A percentile compares a stretch with the other conserved stretches of the same genome.
Conservation (phyloP, 2,113 vertebrate genomes). For the Pomatostomus ruficeps region DNA sequence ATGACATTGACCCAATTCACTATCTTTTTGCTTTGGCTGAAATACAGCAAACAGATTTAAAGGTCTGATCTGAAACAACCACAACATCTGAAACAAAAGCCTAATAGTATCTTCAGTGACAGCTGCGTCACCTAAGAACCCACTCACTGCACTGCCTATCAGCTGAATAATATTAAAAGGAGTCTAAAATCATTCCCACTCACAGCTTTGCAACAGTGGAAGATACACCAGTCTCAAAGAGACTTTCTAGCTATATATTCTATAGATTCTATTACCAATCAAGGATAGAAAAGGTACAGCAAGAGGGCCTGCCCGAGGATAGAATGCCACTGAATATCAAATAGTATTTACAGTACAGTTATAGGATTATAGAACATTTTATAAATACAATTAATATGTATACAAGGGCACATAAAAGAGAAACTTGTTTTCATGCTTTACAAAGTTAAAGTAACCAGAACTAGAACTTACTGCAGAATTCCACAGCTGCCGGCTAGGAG, state of each 20-base stretch:
- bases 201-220: slow-evolving; percentile 70
- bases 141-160: slow-evolving; percentile 53
- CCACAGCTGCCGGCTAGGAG: slow-evolving; percentile 55
- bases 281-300: slow-evolving; percentile 71
- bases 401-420: slow-evolving; percentile 71
- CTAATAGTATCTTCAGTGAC: slow-evolving; percentile 58
- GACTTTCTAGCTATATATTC: slow-evolving; percentile 68
- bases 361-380: slow-evolving; percentile 82
- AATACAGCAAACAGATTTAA: slow-evolving; percentile 65
- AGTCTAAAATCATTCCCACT: slow-evolving; percentile 67
- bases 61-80: slow-evolving; percentile 49
- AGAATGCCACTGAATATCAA: slow-evolving; percentile 62
- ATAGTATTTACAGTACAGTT: slow-evolving; percentile 78
- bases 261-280: slow-evolving; percentile 65
- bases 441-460: slow-evolving; percentile 45
- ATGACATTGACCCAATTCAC: slow-evolving; percentile 40
- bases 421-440: slow-evolving; percentile 40
- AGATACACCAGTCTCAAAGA: slow-evolving; percentile 57
- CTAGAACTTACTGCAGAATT: slow-evolving; percentile 33
- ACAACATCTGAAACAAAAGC: slow-evolving; percentile 37
- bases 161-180: slow-evolving; percentile 51
- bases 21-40: slow-evolving; percentile 55
- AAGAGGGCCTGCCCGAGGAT: slow-evolving; percentile 80
- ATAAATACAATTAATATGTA: slow-evolving; percentile 90
- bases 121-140: slow-evolving; percentile 62